Base-by-base conservation (phyloP, 2,797 vertebrate species). In the Coregonus ussuriensis region DNA sequence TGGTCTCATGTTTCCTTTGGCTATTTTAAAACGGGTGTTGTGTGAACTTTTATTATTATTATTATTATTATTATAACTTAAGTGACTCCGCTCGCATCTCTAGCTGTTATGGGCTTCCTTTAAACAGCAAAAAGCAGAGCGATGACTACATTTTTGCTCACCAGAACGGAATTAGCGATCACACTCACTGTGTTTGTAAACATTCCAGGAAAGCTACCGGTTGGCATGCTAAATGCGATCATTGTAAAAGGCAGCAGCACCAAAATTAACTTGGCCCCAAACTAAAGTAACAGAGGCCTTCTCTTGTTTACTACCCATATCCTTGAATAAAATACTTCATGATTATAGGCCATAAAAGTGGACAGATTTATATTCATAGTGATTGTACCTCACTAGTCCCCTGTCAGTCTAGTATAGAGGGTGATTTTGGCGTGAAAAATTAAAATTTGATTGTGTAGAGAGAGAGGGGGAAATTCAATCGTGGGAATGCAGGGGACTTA, bases 301-400 rank as follows among this genome's bases (percentile, higher is more conserved):
- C 54, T 56, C 54, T 56, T 56, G 7, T 90, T 88, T 89, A 83
- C 77, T 78, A 76, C 79, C 82, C 75, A 74, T 72, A 54, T 67
- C 74, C 74, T 82, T 81, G 81, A 88, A 69, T 82, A 81, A 89
- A 81, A 80, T 81, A 85, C 83, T 86, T 72, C 77, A 88, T 88
- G 83, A 88, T 88, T 76, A 51, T 4, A 18, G 74, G 84, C 77
- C 84, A 81, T 87, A 86, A 90, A 90, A 83, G 82, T 88, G 79
- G 86, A 74, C 79, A 80, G 81, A 86, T 89, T 90, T 89, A 89
- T 88, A 78, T 86, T 80, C 74, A 9, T 5, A 54, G 59, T 79
- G 41, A 82, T 77, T 21, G 67, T 67, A 79, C 75, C 74, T 83
- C 80, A 86, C 86, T 75, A 75, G 76, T 54, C 70, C 74, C 63